These are phyloP conservation scores for Eulithis testata DNA, from an alignment of 2,888 invertebrate genomes.

Conservation along the genomic window DNA sequence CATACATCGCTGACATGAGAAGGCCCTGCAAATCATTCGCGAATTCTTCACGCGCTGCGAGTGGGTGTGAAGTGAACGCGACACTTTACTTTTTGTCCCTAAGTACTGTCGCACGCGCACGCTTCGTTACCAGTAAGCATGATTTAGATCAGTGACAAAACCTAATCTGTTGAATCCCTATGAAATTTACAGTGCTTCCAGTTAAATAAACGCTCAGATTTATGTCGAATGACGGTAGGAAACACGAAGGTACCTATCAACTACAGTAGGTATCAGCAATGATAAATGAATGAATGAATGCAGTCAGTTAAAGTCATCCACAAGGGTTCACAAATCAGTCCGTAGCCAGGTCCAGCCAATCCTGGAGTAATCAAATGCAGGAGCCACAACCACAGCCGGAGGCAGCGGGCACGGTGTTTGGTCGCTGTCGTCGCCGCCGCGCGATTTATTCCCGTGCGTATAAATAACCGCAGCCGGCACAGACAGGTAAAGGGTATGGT, in stretches of 20 bases:
- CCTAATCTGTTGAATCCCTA: conserved; percentile 45
- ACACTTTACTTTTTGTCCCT: conserved; percentile 36
- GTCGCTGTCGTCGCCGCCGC: conserved; percentile 44
- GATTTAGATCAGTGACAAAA: conserved; percentile 62
- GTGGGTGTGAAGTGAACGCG: conserved; percentile 31
- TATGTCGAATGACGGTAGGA: conserved; percentile 7
- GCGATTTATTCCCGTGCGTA: conserved; percentile 69
- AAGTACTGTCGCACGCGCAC: conserved; percentile 53
- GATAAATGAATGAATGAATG: conserved; percentile 1
- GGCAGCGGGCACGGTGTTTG: conserved; percentile 64
- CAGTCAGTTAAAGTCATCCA: not conserved
- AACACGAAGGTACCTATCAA: not conserved
- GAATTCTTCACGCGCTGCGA: conserved; percentile 34
- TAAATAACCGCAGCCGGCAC: conserved; percentile 60
- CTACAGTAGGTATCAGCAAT: too few relatives aligned
- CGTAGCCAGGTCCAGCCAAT: conserved; percentile 7
- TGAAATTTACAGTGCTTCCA: conserved; percentile 4
- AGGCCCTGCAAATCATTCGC: conserved; percentile 17
- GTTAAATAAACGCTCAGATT: conserved; percentile 26
- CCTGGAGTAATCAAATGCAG: conserved; percentile 27
- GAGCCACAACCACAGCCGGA: conserved; percentile 35
- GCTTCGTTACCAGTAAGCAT: conserved; percentile 76
- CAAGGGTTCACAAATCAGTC: conserved; percentile 14
- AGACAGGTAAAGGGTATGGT: conserved; percentile 26
- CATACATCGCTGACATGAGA: conserved; percentile 10